phyloP scores from a whole-genome alignment of 1,140 invertebrate species.

The Colletes gigas region DNA sequence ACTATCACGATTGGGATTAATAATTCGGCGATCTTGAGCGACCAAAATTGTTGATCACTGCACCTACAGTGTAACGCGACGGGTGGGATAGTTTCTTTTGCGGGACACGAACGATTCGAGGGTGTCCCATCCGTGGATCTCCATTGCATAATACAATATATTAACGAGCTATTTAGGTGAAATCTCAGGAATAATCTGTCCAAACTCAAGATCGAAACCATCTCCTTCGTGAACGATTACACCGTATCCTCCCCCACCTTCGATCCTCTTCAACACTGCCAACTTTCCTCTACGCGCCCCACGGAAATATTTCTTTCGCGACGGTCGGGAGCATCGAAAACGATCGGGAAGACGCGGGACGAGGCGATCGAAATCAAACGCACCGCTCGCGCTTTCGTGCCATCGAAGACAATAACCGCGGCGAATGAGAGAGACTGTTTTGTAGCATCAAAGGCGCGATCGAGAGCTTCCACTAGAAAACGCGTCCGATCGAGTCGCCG shows the following conservation, averaged over 20 bases:
- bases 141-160: conserved; percentile 29
- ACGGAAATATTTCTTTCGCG: background rate
- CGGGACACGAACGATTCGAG: background rate
- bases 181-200: conserved; percentile 44
- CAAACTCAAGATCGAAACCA: background rate
- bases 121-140: conserved; percentile 13
- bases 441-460: conserved; percentile 28
- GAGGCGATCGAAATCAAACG: background rate
- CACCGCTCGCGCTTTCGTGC: conserved; percentile 11
- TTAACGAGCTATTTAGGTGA: conserved; percentile 4
- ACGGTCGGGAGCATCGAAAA: background rate
- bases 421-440: conserved; percentile 4
- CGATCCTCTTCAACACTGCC: background rate
- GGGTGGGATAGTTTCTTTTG: no score
- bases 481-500: background rate
- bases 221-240: conserved; percentile 25
- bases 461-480: conserved; percentile 50
- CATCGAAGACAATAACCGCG: conserved; percentile 45
- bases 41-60: background rate
- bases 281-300: background rate
- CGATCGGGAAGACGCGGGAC: background rate
- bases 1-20: no score
- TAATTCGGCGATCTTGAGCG: background rate
- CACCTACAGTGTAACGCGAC: background rate
- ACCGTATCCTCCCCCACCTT: no score